phyloP scores from a whole-genome alignment of 2,113 vertebrate species.

The Heloderma charlesbogerti region DNA sequence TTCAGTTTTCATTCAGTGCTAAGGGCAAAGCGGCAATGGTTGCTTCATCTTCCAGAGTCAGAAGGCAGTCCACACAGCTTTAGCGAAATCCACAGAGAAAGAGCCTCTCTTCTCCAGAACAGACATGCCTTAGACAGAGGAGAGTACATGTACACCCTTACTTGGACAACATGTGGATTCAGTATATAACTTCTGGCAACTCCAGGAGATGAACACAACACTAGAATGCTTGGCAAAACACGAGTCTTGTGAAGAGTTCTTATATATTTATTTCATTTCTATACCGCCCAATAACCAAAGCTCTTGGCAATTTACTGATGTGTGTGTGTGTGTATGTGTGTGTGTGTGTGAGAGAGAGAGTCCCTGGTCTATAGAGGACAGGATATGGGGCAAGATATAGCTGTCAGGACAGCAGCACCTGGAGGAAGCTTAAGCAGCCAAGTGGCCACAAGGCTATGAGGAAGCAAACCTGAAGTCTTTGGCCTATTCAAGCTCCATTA shows the following conservation, averaged over 20 bases:
- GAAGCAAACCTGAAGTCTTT: neutral
- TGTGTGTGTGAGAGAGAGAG: no score
- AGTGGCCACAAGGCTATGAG: neutral
- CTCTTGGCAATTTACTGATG: no score
- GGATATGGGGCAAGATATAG: neutral
- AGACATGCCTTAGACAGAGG: neutral
- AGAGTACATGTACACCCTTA: neutral
- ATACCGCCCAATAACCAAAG: no score
- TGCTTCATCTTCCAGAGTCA: neutral
- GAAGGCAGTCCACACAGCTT: neutral
- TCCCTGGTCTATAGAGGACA: neutral
- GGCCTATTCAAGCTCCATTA: neutral
- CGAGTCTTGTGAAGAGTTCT: neutral
- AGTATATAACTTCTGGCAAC: neutral
- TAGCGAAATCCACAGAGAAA: neutral
- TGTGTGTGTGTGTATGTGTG: no score
- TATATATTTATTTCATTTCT: no score
- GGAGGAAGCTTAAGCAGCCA: neutral
- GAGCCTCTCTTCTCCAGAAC: neutral
- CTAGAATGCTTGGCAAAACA: neutral
- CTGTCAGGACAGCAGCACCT: neutral
- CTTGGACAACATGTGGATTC: neutral
- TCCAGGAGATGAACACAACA: neutral
- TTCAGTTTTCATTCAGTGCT: neutral
- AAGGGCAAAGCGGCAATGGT: neutral